Evolutionary conservation across 92 coral and sea anemone genomes (phyloP).

Genomic region (Palythoa grandis): DNA sequence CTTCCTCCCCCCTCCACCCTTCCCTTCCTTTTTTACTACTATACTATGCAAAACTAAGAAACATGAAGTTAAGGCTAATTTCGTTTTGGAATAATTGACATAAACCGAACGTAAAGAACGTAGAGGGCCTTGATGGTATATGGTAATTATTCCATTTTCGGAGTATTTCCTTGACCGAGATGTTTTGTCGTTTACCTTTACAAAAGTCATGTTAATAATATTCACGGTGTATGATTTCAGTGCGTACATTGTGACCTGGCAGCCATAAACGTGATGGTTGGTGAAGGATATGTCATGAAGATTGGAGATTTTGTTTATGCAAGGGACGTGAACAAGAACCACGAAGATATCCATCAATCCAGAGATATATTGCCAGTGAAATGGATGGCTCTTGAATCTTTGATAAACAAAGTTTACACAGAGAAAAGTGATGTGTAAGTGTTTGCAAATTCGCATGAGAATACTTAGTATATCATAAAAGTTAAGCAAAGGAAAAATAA

Average conservation of each 20-base stretch:
- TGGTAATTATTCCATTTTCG: too few relatives aligned
- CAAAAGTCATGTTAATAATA: neutral
- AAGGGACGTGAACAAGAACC: neutral
- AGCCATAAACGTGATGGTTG: slow-evolving; percentile 7
- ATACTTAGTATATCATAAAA: too few relatives aligned
- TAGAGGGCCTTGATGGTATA: too few relatives aligned
- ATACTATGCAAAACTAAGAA: too few relatives aligned
- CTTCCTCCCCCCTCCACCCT: too few relatives aligned
- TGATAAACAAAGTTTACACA: slow-evolving; percentile 78
- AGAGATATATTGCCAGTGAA: slow-evolving; percentile 86
- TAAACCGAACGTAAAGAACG: neutral
- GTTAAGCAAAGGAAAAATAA: too few relatives aligned
- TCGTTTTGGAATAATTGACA: neutral
- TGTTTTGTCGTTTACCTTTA: neutral
- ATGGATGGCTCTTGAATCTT: slow-evolving; percentile 97
- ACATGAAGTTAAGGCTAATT: too few relatives aligned
- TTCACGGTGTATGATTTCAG: neutral
- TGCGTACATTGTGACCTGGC: slow-evolving; percentile 16
- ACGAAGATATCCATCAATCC: slow-evolving; percentile 15
- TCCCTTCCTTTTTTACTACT: neutral
- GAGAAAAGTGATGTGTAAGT: slow-evolving; percentile 96
- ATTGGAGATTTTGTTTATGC: slow-evolving; percentile 5
- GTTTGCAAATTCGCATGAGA: neutral
- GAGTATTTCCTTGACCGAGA: too few relatives aligned
- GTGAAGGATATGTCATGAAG: slow-evolving; percentile 16